Evolutionary conservation across 2,888 invertebrate species (phyloP).

Genomic region (Acrobasis repandana): DNA sequence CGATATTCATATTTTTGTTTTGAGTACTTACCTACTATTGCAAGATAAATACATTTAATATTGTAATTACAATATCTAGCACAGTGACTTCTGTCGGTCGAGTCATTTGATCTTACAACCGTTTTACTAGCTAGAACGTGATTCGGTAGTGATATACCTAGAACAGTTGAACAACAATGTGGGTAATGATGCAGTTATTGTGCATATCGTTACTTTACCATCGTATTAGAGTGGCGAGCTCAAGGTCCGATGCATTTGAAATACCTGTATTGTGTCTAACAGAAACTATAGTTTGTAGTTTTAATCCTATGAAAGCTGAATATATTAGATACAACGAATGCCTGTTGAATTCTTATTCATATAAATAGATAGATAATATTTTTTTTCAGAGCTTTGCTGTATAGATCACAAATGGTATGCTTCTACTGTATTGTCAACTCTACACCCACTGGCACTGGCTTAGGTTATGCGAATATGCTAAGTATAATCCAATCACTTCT

Average conservation of each 20-base stretch:
- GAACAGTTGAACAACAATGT: constrained; percentile 31
- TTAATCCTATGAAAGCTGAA: too few species aligned
- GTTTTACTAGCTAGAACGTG: constrained; percentile 23
- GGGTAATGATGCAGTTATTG: constrained; percentile 40
- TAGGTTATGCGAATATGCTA: too few species aligned
- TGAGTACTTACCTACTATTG: not conserved
- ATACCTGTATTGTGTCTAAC: constrained; percentile 17
- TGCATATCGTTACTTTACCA: constrained; percentile 45
- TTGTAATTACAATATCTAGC: not conserved
- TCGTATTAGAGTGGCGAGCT: constrained; percentile 51
- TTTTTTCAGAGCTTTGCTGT: too few species aligned
- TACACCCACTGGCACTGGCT: too few species aligned
- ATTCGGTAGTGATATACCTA: constrained; percentile 25
- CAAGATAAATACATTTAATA: not conserved
- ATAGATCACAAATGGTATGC: too few species aligned
- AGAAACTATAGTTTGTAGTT: not conserved
- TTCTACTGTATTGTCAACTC: too few species aligned
- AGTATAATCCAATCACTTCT: too few species aligned
- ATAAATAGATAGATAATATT: too few species aligned
- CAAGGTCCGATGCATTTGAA: constrained; percentile 42
- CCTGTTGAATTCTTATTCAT: too few species aligned
- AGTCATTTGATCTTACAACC: not conserved
- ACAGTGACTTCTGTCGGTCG: not conserved
- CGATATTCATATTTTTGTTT: too few species aligned
- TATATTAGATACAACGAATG: too few species aligned